Percentiles rank a stretch among this genome's conserved stretches.
phyloP scores from a whole-genome alignment of 1,140 invertebrate genomes.

The Carposina sasakii region DNA sequence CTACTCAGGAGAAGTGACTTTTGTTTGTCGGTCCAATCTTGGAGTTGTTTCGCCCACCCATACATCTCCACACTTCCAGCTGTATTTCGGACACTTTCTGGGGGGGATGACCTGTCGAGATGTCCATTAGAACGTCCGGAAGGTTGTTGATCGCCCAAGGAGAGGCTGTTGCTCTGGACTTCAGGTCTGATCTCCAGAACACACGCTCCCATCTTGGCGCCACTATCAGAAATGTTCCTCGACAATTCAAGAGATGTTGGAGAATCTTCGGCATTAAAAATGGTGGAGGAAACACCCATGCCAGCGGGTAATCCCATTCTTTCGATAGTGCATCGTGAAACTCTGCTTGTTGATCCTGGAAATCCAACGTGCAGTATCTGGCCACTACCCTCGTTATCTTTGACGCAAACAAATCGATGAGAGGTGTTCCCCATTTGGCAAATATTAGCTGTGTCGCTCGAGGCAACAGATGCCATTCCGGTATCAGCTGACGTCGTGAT shows the following conservation, averaged over 20 bases:
- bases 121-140: slow-evolving; percentile 16
- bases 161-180: slow-evolving; percentile 14
- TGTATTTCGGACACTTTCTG: slow-evolving; percentile 3
- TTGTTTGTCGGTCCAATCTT: slow-evolving; percentile 11
- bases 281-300: slow-evolving; percentile 47
- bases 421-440: slow-evolving; percentile 33
- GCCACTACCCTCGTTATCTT: slow-evolving; percentile 31
- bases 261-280: slow-evolving; percentile 24
- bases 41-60: slow-evolving; percentile 9
- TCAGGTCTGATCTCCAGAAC: slow-evolving; percentile 28
- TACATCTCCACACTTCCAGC: slow-evolving; percentile 15
- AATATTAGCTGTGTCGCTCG: slow-evolving; percentile 28
- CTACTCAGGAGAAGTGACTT: slow-evolving; percentile 2
- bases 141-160: slow-evolving; percentile 21
- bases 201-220: slow-evolving; percentile 29
- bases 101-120: slow-evolving; percentile 9
- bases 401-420: slow-evolving; percentile 46
- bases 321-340: slow-evolving; percentile 36
- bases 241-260: slow-evolving; percentile 15
- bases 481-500: slow-evolving; percentile 21
- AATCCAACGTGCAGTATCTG: slow-evolving; percentile 35
- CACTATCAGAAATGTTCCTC: slow-evolving; percentile 21
- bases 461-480: slow-evolving; percentile 35
- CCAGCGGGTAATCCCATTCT: slow-evolving; percentile 36
- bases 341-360: slow-evolving; percentile 25